These are phyloP conservation scores for Mustelus asterias DNA, from an alignment of 2,113 vertebrate genomes.

Conservation along the genomic window DNA sequence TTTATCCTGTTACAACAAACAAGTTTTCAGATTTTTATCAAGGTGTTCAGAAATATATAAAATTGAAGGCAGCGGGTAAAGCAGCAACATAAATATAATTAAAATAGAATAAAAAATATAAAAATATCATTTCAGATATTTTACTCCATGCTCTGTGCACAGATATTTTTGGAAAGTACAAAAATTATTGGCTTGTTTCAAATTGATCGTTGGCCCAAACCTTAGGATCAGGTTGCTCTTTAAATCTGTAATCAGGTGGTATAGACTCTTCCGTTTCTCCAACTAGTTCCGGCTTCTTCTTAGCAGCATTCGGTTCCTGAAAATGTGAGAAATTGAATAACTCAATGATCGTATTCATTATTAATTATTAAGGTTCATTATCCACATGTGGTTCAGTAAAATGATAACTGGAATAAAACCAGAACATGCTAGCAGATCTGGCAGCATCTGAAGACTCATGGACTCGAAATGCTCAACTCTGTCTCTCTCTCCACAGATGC, in stretches of 20 bases:
- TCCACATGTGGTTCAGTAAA: not conserved
- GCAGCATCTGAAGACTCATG: too few relatives aligned
- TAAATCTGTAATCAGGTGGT: constrained; percentile 58
- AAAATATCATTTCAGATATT: not conserved
- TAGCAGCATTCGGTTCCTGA: constrained; percentile 53
- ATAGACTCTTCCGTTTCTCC: constrained; percentile 61
- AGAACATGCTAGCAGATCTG: too few relatives aligned
- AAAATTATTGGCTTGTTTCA: not conserved
- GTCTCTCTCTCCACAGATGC: too few relatives aligned
- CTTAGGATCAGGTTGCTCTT: not conserved
- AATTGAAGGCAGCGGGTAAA: not conserved
- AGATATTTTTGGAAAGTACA: not conserved
- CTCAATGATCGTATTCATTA: too few relatives aligned
- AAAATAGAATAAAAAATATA: not conserved
- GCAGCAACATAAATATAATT: not conserved
- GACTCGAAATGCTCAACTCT: too few relatives aligned
- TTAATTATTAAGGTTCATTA: not conserved
- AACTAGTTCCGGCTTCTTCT: constrained; percentile 56
- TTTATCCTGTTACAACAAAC: constrained; percentile 5
- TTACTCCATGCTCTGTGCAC: not conserved
- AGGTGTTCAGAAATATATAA: not conserved
- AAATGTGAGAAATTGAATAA: constrained; percentile 13
- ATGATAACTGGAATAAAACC: not conserved
- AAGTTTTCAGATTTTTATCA: not conserved
- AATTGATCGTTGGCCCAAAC: not conserved